A percentile compares a stretch with the other conserved stretches of the same genome.
Conservation (phyloP, 1,140 invertebrate species). For the Steinernema khuongi region DNA sequence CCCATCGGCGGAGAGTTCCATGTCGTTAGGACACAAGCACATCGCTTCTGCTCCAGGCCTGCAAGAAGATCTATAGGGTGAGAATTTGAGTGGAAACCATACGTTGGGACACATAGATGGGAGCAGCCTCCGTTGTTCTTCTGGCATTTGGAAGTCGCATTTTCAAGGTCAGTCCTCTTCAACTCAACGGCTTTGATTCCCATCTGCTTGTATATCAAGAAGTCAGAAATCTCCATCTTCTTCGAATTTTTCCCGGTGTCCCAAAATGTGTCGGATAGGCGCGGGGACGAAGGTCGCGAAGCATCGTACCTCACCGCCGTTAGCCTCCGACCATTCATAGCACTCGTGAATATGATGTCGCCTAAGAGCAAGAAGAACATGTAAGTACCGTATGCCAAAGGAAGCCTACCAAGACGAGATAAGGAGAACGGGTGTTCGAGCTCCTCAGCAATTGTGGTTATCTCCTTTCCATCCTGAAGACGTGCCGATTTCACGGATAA, state of each 20-base stretch:
- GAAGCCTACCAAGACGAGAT: constrained; percentile 28
- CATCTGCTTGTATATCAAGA: constrained; percentile 33
- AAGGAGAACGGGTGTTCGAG: constrained; percentile 26
- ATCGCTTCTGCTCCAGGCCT: background rate
- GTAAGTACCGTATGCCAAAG: constrained; percentile 14
- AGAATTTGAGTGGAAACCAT: background rate
- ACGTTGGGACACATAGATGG: background rate
- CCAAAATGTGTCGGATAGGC: background rate
- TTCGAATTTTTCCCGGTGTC: background rate
- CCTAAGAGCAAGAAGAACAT: constrained; percentile 21
- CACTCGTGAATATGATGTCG: constrained; percentile 23
- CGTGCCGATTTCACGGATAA: background rate
- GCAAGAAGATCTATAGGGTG: background rate
- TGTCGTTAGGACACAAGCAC: background rate
- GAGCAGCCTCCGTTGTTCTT: background rate
- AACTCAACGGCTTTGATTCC: constrained; percentile 15
- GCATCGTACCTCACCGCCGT: constrained; percentile 13
- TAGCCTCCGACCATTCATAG: constrained; percentile 22
- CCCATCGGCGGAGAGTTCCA: background rate
- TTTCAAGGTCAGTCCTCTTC: background rate
- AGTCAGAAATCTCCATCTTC: constrained; percentile 28
- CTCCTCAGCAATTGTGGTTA: constrained; percentile 20
- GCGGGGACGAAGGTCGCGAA: background rate
- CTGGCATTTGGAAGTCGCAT: background rate
- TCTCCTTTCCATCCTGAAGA: background rate